Percentiles rank a stretch among this genome's conserved stretches.
These are phyloP conservation scores for Umimayanthus chanpuru DNA, from an alignment of 92 coral and sea anemone species.

Conservation along the genomic window DNA sequence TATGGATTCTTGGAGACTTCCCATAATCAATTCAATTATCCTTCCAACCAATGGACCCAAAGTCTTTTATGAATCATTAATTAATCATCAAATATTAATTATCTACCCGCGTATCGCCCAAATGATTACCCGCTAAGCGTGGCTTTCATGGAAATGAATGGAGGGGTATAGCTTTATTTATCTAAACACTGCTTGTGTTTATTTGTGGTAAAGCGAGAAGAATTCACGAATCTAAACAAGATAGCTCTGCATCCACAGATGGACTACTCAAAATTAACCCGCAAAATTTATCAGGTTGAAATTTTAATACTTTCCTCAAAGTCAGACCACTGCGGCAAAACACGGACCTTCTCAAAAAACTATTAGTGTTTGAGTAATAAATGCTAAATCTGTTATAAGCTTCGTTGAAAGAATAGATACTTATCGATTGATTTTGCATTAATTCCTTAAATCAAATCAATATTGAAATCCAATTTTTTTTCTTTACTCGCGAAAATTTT, in stretches of 20 bases:
- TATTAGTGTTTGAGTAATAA: conserved; percentile 61
- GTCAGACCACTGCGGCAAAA: conserved; percentile 79
- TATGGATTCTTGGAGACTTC: conserved; percentile 63
- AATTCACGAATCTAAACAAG: conserved; percentile 85
- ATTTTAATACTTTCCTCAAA: conserved; percentile 82
- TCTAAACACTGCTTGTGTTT: conserved; percentile 90
- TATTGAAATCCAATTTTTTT: conserved; percentile 67
- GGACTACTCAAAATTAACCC: conserved; percentile 74
- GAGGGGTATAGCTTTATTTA: conserved; percentile 78
- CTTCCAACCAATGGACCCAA: conserved; percentile 70
- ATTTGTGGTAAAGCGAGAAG: conserved; percentile 85
- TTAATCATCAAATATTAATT: conserved; percentile 87
- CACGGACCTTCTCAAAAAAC: conserved; percentile 42
- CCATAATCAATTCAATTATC: conserved; percentile 83
- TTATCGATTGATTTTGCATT: conserved; percentile 68
- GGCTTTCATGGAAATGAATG: conserved; percentile 73
- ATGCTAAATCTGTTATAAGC: conserved; percentile 62
- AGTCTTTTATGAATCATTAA: conserved; percentile 90
- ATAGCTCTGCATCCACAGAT: conserved; percentile 65
- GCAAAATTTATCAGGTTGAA: conserved; percentile 83
- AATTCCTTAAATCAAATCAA: conserved; percentile 77
- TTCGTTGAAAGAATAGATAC: conserved; percentile 55
- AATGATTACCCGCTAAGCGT: conserved; percentile 89
- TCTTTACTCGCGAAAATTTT: conserved; percentile 46
- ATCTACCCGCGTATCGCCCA: conserved; percentile 85